phyloP scores from a whole-genome alignment of 2,113 vertebrate genomes.

The Megaleporinus macrocephalus region DNA sequence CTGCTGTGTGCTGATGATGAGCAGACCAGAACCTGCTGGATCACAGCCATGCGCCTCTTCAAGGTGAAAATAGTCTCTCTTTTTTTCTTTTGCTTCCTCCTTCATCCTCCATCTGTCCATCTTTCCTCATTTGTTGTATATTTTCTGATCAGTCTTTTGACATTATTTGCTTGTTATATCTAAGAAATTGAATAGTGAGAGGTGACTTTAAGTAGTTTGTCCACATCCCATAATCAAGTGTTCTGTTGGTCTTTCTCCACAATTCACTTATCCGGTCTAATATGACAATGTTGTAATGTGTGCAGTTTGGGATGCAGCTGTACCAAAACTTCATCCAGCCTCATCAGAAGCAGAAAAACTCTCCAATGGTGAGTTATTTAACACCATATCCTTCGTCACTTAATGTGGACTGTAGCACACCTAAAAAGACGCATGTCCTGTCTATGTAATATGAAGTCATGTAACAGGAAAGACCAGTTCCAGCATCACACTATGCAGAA shows the following conservation, averaged over 20 bases:
- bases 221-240: not conserved
- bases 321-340: conserved; percentile 95
- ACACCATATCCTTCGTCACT: not conserved
- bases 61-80: conserved; percentile 82
- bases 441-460: not conserved
- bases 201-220: not conserved
- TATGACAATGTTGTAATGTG: conserved; percentile 57
- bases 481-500: not conserved
- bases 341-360: conserved; percentile 87
- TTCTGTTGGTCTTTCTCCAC: not conserved
- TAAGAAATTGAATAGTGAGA: not conserved
- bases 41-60: conserved; percentile 94
- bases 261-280: not conserved
- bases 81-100: not conserved
- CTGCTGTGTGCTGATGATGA: conserved; percentile 96
- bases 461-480: not conserved
- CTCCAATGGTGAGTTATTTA: conserved; percentile 87
- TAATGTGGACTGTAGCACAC: not conserved
- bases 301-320: conserved; percentile 93
- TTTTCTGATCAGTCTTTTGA: not conserved
- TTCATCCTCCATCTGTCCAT: not conserved
- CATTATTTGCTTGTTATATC: not conserved
- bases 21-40: conserved; percentile 93
- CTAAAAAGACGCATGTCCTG: not conserved
- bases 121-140: not conserved